Evolutionary conservation across 2,888 invertebrate species (phyloP).

Genomic region (Morinoia aosen): DNA sequence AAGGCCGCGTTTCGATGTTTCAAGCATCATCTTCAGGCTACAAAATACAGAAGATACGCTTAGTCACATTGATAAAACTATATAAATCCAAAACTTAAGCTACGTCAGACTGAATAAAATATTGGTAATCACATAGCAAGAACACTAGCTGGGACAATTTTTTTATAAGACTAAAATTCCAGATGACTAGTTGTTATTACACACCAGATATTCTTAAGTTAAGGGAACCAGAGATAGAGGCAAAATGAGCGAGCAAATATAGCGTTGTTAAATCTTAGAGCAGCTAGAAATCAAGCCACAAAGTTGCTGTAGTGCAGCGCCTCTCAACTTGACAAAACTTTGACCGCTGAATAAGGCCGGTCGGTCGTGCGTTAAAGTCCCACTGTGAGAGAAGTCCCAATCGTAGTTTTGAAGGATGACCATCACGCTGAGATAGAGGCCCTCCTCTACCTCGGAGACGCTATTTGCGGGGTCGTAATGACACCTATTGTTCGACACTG

Average conservation of each 20-base stretch:
- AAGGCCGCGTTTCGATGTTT: too few relatives aligned
- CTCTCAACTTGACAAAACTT: neutral
- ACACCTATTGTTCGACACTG: slow-evolving; percentile 46
- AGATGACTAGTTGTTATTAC: too few relatives aligned
- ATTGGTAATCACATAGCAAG: too few relatives aligned
- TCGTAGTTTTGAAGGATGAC: slow-evolving; percentile 48
- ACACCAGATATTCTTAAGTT: too few relatives aligned
- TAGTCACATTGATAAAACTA: too few relatives aligned
- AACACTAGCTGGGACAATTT: too few relatives aligned
- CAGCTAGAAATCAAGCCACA: neutral
- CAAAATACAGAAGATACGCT: too few relatives aligned
- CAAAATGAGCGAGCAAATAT: neutral
- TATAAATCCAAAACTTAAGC: too few relatives aligned
- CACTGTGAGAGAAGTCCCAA: slow-evolving; percentile 27
- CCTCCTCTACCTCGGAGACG: slow-evolving; percentile 37
- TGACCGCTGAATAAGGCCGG: slow-evolving; percentile 13
- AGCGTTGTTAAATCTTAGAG: neutral
- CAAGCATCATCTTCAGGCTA: too few relatives aligned
- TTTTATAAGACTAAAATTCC: too few relatives aligned
- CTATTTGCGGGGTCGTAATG: slow-evolving; percentile 49
- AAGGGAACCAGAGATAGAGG: too few relatives aligned
- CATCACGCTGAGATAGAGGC: slow-evolving; percentile 13
- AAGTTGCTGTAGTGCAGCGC: neutral
- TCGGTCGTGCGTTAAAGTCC: neutral
- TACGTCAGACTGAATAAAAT: too few relatives aligned